These are phyloP conservation scores for Entomobrya multifasciata DNA, from an alignment of 2,888 invertebrate species.

Conservation along the genomic window DNA sequence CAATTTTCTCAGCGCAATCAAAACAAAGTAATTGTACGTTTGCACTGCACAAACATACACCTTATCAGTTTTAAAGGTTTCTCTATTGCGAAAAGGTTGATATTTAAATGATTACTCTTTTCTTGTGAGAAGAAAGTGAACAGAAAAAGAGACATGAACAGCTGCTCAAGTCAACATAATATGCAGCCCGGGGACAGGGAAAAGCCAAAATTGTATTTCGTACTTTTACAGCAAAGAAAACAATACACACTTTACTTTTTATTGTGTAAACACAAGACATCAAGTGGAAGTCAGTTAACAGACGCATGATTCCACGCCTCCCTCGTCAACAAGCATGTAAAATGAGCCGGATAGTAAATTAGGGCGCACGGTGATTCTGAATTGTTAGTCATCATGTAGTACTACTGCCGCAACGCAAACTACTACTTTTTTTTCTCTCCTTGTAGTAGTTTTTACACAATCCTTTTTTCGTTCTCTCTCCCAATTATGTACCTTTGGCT, in stretches of 20 bases:
- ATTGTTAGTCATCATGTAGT: conserved; percentile 55
- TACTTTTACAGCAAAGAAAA: conserved; percentile 9
- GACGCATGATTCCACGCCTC: conserved; percentile 61
- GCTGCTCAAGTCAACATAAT: conserved; percentile 30
- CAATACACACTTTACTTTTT: conserved; percentile 3
- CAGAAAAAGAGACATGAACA: conserved; percentile 41
- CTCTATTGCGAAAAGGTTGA: background rate
- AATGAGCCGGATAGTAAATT: conserved; percentile 64
- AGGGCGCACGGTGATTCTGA: conserved; percentile 65
- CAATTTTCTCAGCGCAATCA: background rate
- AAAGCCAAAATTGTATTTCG: conserved; percentile 43
- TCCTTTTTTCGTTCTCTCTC: conserved; percentile 47
- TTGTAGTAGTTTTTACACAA: conserved; percentile 32
- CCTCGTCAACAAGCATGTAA: conserved; percentile 69
- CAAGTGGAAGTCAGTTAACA: conserved; percentile 65
- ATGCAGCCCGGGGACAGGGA: conserved; percentile 23
- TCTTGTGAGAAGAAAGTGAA: conserved; percentile 4
- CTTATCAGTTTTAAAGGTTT: no score
- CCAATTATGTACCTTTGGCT: conserved; percentile 57
- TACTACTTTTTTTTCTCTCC: background rate
- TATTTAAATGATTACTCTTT: conserved; percentile 6
- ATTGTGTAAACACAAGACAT: conserved; percentile 46
- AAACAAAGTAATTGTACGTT: background rate
- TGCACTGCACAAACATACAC: background rate
- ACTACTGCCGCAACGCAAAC: no score